Base-by-base conservation (phyloP, 1,140 invertebrate genomes). In the Hycleus phaleratus region DNA sequence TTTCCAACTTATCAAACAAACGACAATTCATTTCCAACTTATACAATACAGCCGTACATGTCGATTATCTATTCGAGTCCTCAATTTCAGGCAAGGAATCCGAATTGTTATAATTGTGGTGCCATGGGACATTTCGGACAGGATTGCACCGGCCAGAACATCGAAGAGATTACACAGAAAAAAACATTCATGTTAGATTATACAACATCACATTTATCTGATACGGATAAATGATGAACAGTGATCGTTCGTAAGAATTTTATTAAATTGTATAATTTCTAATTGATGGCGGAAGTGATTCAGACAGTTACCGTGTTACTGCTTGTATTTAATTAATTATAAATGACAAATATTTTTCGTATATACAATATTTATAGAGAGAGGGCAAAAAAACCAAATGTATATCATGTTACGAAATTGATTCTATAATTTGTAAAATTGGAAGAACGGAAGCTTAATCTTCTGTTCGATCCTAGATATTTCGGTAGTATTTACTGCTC, bases 81-180 rank as follows among this genome's bases (percentile, higher is more conserved):
- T 62, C 76, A 74, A 69, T 75, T 75, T 64, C 78, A 65, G 75
- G 82, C 49, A 75, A 76, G 67, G 6, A 65, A 49, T 3, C 63
- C 60, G n/a, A 71, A 64, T n/a, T 85, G 83, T 66, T 89, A 83
- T 73, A 90, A 90, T 68, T 90, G 87, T 74, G 87, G 87, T 40
- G 85, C 82, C 26, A 78, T 81, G 47, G 85, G 77, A 51, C 92
- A 95, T 72, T 76, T 81, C n/a, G 89, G 89, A 1, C 74, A 79
- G 57, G 91, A 93, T 39, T 95, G 92, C 72, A 86, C 86, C 61
- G 89, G 91, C 70, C 84, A 85, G 51, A 90, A 88, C 5, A 91
- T 93, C 81, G 91, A 95, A 70, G 89, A 92, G 73, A 85, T 92
- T 69, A 91, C 88, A 7, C 79, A 82, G 54, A 81, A 79, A 46